phyloP scores from a whole-genome alignment of 2,888 invertebrate species.

The Myathropa florea region DNA sequence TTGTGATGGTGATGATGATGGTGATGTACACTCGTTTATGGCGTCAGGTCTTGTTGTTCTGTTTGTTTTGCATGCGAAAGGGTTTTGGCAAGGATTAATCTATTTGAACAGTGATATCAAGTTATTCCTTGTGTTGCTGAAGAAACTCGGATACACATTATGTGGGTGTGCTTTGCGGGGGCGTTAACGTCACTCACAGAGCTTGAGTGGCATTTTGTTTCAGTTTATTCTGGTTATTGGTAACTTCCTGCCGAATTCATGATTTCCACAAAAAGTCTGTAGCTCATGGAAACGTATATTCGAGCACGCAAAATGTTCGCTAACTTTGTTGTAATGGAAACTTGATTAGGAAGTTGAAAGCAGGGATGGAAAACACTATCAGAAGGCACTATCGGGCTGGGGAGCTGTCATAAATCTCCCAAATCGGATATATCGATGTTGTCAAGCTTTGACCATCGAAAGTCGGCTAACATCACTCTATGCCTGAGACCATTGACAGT shows the following conservation, averaged over 20 bases:
- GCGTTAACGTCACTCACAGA: background rate
- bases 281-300: background rate
- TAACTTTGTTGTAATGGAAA: too few species aligned
- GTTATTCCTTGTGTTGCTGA: background rate
- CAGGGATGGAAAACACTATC: too few species aligned
- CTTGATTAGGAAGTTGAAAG: too few species aligned
- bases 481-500: too few species aligned
- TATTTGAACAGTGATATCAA: conserved; percentile 16
- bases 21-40: conserved; percentile 29
- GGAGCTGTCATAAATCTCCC: too few species aligned
- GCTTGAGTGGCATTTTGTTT: background rate
- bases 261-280: background rate
- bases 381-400: too few species aligned
- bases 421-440: too few species aligned
- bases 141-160: background rate
- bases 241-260: background rate
- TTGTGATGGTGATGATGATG: conserved; percentile 8
- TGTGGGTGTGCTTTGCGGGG: background rate
- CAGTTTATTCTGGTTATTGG: background rate
- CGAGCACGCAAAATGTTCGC: background rate
- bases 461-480: too few species aligned
- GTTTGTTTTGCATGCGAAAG: conserved; percentile 5
- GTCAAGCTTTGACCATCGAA: too few species aligned
- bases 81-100: conserved; percentile 6
- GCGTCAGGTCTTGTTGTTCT: background rate